Base-by-base conservation (phyloP, 2,797 vertebrate genomes). In the Bradypodion pumilum region DNA sequence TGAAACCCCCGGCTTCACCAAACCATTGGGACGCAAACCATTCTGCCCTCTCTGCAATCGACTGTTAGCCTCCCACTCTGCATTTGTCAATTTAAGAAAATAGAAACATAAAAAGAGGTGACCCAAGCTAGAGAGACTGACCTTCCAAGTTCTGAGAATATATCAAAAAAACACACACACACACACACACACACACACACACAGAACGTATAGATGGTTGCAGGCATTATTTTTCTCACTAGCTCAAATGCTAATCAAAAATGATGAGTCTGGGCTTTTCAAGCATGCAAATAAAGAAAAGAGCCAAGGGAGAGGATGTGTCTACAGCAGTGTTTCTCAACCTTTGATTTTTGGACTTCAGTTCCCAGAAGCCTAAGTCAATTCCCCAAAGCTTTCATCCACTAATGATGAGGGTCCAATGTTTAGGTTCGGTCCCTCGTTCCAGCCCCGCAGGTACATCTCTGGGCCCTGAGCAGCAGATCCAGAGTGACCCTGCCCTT, bases 31-130 rank as follows among this genome's bases (percentile, higher is more conserved):
- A 65, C 35, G 59, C 6, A 27, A 87, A 56, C 49, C 72, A 66
- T 83, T 87, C 69, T 88, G 74, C 44, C 89, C 82, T 83, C 35
- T 16, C 77, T 86, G 80, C 42, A 65, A 77, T 56, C 37, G 80
- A 85, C 7, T 46, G 81, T 86, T 88, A 86, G 84, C 29, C 83
- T 78, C 49, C 52, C 40, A 7, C 35, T 90, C 76, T 82, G 62
- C 87, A 88, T 87, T 46, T 85, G 74, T 82, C 88, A 75, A 89
- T 82, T 80, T 7, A 75, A 86, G 84, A 86, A 86, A 87, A 76
- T 0, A 8, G 15, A 13, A 89, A 83, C 70, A 81, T 85, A 37
- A 63, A 73, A 78, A 80, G 85, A 87, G 60, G 85, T 85, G 86
- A 91, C 78, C 86, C 9, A 32, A 0, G 0, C 49, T 79, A 84